Evolutionary conservation across 2,888 invertebrate species (phyloP).

Genomic region (Pyralis farinalis): DNA sequence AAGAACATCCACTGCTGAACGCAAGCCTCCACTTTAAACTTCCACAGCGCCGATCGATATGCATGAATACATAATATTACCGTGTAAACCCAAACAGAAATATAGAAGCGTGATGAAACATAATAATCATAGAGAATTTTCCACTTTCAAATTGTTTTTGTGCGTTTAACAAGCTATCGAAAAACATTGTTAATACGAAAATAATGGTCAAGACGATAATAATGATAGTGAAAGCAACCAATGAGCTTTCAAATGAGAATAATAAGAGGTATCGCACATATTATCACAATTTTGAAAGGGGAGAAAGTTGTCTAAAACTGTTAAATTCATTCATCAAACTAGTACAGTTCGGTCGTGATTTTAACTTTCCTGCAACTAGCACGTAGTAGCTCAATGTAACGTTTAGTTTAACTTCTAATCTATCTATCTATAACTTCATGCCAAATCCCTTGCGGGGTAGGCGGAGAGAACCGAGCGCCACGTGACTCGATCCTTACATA

Average conservation of each 20-base stretch:
- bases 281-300: slow-evolving; percentile 61
- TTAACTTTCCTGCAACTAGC: slow-evolving; percentile 1
- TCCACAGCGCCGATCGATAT: too few relatives aligned
- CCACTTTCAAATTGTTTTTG: slow-evolving; percentile 1
- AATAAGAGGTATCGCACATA: slow-evolving; percentile 65
- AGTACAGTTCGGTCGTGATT: slow-evolving; percentile 8
- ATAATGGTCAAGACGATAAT: slow-evolving; percentile 58
- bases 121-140: too few relatives aligned
- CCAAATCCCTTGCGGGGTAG: too few relatives aligned
- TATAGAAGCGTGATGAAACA: too few relatives aligned
- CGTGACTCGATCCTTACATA: too few relatives aligned
- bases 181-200: slow-evolving; percentile 38
- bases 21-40: too few relatives aligned
- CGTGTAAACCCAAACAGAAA: too few relatives aligned
- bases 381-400: too few relatives aligned
- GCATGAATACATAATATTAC: too few relatives aligned
- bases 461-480: too few relatives aligned
- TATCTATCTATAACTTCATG: too few relatives aligned
- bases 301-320: slow-evolving; percentile 55
- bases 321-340: slow-evolving; percentile 34
- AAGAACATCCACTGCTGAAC: too few relatives aligned
- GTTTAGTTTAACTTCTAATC: slow-evolving; percentile 2
- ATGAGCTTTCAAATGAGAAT: slow-evolving; percentile 56
- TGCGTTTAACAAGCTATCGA: slow-evolving; percentile 5
- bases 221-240: slow-evolving; percentile 61